These are phyloP conservation scores for Diploscapter pachys DNA, from an alignment of 1,140 invertebrate genomes.

Conservation along the genomic window DNA sequence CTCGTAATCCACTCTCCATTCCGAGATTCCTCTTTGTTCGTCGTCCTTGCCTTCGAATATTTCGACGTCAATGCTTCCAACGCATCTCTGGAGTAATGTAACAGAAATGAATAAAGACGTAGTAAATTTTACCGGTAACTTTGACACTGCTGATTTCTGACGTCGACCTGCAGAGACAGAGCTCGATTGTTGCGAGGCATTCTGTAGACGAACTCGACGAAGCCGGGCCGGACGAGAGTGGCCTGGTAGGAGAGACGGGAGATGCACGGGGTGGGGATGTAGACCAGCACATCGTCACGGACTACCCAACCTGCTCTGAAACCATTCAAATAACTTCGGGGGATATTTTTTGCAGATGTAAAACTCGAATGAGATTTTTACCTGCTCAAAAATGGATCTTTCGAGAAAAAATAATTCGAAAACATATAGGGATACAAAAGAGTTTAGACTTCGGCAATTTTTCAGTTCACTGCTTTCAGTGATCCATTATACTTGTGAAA, in stretches of 20 bases:
- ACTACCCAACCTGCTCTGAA: slow-evolving; percentile 51
- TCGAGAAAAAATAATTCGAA: neutral
- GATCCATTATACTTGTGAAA: neutral
- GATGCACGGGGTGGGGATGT: slow-evolving; percentile 51
- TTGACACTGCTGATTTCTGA: slow-evolving; percentile 57
- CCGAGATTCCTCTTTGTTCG: slow-evolving; percentile 32
- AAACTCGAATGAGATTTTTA: neutral
- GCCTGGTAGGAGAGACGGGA: slow-evolving; percentile 50
- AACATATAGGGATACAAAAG: neutral
- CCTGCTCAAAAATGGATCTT: neutral
- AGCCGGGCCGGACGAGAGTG: slow-evolving; percentile 44
- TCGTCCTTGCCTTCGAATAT: slow-evolving; percentile 14
- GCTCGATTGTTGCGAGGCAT: slow-evolving; percentile 25
- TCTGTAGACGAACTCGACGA: slow-evolving; percentile 37
- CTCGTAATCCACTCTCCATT: slow-evolving; percentile 46
- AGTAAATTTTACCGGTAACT: slow-evolving; percentile 41
- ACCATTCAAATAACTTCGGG: neutral
- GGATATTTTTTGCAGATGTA: neutral
- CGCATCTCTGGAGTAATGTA: neutral
- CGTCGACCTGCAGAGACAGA: slow-evolving; percentile 40
- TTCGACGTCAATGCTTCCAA: neutral
- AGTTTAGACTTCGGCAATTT: neutral
- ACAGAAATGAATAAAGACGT: slow-evolving; percentile 19
- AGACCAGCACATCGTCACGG: slow-evolving; percentile 48
- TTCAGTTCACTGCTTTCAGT: neutral